phyloP scores from a whole-genome alignment of 2,888 invertebrate species.

The Aporophyla lueneburgensis region DNA sequence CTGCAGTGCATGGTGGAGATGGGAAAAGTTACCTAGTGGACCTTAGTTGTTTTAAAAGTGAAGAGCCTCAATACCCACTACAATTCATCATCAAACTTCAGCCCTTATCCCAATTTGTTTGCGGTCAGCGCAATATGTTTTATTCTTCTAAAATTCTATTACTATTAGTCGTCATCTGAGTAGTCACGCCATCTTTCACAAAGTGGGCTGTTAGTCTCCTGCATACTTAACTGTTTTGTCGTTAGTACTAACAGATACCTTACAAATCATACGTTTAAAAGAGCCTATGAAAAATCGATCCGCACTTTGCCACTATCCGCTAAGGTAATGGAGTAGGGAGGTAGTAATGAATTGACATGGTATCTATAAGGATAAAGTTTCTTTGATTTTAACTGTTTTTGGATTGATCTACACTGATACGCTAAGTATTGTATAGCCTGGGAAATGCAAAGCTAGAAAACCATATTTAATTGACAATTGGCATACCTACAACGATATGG shows the following conservation, averaged over 20 bases:
- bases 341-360: constrained; percentile 50
- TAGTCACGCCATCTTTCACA: not conserved
- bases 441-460: too few species aligned
- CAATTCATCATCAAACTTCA: not conserved
- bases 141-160: not conserved
- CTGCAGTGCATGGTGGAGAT: not conserved
- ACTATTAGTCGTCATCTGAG: not conserved
- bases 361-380: not conserved
- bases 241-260: constrained; percentile 37
- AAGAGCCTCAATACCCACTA: not conserved
- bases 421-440: too few species aligned
- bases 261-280: constrained; percentile 64
- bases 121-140: too few species aligned
- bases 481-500: too few species aligned
- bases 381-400: not conserved
- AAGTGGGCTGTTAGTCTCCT: not conserved
- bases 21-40: not conserved
- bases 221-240: constrained; percentile 25
- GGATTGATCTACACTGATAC: too few species aligned
- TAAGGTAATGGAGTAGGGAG: constrained; percentile 21
- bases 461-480: too few species aligned
- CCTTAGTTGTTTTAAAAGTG: not conserved
- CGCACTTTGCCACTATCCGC: constrained; percentile 67
- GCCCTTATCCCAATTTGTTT: too few species aligned
- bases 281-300: constrained; percentile 65